Evolutionary conservation across 2,113 vertebrate species (phyloP).

Genomic region (Pionites leucogaster): DNA sequence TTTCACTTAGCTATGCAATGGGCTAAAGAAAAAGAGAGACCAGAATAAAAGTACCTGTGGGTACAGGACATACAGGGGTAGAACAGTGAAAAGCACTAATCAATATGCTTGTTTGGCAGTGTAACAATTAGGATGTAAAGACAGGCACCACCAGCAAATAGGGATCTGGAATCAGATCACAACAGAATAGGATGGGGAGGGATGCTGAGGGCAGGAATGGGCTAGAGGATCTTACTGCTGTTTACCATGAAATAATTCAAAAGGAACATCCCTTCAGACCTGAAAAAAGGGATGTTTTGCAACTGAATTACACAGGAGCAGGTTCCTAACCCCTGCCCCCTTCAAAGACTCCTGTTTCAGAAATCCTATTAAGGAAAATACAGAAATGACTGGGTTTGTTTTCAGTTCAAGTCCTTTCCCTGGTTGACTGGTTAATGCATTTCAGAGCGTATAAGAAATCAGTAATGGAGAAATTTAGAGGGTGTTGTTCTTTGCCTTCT

Average conservation of each 20-base stretch:
- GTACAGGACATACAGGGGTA: not conserved
- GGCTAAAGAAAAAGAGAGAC: not conserved
- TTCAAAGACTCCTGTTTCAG: not conserved
- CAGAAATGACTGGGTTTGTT: not conserved
- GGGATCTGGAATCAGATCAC: not conserved
- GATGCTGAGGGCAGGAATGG: not conserved
- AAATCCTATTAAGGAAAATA: not conserved
- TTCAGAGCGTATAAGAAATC: not conserved
- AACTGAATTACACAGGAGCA: not conserved
- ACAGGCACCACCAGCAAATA: not conserved
- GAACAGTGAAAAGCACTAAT: not conserved
- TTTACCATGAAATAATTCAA: accelerated
- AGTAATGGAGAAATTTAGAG: accelerated
- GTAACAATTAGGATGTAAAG: not conserved
- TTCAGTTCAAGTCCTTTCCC: not conserved
- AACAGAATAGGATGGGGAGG: not conserved
- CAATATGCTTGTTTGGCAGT: not conserved
- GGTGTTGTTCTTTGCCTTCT: not conserved
- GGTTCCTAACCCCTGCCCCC: not conserved
- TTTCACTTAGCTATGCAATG: not conserved
- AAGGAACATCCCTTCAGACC: not conserved
- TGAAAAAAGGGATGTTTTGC: not conserved
- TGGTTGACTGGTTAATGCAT: not conserved
- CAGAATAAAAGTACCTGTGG: not conserved
- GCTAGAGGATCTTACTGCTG: not conserved